Conservation (phyloP, 2,888 invertebrate genomes). For the Cephus nigrinus region DNA sequence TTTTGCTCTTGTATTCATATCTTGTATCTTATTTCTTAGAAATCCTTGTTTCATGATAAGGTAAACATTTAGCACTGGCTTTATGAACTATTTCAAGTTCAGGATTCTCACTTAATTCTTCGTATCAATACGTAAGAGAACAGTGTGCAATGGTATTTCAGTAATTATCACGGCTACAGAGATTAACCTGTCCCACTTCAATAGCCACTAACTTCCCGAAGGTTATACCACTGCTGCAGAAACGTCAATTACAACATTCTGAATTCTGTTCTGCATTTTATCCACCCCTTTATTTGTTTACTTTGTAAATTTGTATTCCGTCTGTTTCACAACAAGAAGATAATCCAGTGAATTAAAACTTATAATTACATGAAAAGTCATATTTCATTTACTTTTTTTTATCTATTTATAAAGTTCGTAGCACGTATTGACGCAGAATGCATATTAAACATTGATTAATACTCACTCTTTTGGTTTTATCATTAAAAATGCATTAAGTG, state of each 20-base stretch:
- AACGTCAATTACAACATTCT: not conserved
- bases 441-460: not conserved
- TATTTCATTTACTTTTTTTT: too few relatives aligned
- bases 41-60: too few relatives aligned
- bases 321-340: too few relatives aligned
- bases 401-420: too few relatives aligned
- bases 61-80: not conserved
- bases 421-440: too few relatives aligned
- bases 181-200: conserved; percentile 10
- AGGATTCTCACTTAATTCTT: not conserved
- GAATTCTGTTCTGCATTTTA: too few relatives aligned
- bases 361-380: too few relatives aligned
- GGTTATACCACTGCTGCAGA: not conserved
- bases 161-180: not conserved
- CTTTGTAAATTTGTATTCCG: too few relatives aligned
- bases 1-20: not conserved
- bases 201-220: not conserved
- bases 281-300: too few relatives aligned
- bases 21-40: too few relatives aligned
- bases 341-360: too few relatives aligned
- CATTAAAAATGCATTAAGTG: not conserved
- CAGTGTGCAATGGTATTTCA: not conserved
- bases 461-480: not conserved
- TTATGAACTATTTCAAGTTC: not conserved
- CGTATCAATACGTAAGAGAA: not conserved